Evolutionary conservation across 2,888 invertebrate genomes (phyloP).

Genomic region (Agriopis aurantiaria): DNA sequence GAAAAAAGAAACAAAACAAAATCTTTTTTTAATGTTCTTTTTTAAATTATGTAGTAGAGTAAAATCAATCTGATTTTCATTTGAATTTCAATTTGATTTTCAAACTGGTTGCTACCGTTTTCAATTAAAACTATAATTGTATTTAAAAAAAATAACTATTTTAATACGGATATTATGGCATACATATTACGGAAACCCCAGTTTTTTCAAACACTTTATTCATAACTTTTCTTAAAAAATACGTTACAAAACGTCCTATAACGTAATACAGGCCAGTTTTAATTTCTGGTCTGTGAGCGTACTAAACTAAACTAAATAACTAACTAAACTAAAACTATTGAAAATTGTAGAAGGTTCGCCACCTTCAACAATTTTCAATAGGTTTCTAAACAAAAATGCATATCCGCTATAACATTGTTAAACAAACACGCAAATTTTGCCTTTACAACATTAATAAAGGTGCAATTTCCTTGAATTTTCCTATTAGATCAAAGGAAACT

Average conservation of each 20-base stretch:
- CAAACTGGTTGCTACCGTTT: no score
- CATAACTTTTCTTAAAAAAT: slow-evolving; percentile 16
- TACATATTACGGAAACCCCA: neutral
- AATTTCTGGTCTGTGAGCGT: neutral
- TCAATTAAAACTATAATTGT: no score
- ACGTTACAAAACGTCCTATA: slow-evolving; percentile 13
- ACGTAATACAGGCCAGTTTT: no score
- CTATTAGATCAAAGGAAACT: neutral
- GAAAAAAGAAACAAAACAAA: no score
- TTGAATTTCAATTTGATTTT: no score
- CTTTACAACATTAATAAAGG: neutral
- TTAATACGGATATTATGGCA: no score
- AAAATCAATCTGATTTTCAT: no score
- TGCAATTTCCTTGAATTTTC: slow-evolving; percentile 3
- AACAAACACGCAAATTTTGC: slow-evolving; percentile 4
- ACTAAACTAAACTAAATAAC: neutral
- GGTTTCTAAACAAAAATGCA: slow-evolving; percentile 25
- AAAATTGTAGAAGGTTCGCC: no score
- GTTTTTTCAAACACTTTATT: neutral
- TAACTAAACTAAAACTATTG: no score
- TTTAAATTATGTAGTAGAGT: no score
- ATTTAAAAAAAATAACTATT: no score
- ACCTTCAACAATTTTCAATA: neutral
- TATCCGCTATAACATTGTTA: slow-evolving; percentile 21
- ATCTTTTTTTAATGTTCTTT: no score